Evolutionary conservation across 1,140 invertebrate genomes (phyloP).

Genomic region (Aphelinus atriplicis): DNA sequence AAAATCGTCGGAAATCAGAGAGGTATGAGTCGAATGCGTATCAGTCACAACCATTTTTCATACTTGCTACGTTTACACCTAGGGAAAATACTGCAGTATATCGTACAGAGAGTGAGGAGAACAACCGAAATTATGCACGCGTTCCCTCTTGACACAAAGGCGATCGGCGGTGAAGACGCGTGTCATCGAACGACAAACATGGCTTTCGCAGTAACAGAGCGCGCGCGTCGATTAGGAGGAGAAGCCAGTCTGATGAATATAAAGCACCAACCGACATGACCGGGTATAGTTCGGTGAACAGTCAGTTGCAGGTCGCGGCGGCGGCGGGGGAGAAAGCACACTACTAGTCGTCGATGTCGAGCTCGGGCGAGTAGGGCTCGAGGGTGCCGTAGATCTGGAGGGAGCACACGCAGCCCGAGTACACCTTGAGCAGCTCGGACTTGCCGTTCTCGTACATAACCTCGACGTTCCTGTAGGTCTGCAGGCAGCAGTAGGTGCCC

Average conservation of each 20-base stretch:
- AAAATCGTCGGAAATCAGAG: too few species aligned
- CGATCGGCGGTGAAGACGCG: too few species aligned
- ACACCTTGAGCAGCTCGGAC: conserved; percentile 30
- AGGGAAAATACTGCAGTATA: conserved; percentile 4
- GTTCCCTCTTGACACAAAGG: too few species aligned
- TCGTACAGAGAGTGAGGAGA: background rate
- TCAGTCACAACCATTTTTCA: conserved; percentile 21
- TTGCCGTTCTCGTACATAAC: conserved; percentile 31
- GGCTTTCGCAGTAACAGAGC: too few species aligned
- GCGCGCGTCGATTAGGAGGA: too few species aligned
- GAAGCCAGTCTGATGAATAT: too few species aligned
- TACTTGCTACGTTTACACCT: background rate
- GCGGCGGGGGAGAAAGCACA: too few species aligned
- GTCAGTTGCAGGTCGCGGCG: too few species aligned
- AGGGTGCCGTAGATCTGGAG: conserved; percentile 20
- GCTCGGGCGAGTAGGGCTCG: background rate
- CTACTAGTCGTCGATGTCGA: conserved; percentile 1
- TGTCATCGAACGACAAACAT: too few species aligned
- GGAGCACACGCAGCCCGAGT: conserved; percentile 49
- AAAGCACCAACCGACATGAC: too few species aligned
- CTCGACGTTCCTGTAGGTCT: conserved; percentile 44
- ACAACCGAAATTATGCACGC: too few species aligned
- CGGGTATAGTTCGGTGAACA: too few species aligned
- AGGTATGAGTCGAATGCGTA: background rate
- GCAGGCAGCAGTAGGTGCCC: conserved; percentile 44